These are phyloP conservation scores for Euproctis similis DNA, from an alignment of 2,888 invertebrate species.

Conservation along the genomic window DNA sequence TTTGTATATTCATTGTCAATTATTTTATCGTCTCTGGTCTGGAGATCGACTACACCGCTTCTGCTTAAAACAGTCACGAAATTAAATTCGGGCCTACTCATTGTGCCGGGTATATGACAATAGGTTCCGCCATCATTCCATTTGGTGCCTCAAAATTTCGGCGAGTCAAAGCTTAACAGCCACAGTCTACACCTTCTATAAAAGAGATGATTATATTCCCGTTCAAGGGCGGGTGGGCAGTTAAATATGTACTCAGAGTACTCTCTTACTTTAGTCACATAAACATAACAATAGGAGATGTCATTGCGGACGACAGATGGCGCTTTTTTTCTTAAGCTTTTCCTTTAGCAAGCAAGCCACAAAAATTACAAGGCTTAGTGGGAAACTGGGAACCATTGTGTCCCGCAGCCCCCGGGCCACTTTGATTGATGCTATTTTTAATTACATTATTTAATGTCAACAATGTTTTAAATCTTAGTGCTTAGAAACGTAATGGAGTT, in stretches of 20 bases:
- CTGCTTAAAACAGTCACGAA: too few species aligned
- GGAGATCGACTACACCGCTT: too few species aligned
- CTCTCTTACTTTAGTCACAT: constrained; percentile 7
- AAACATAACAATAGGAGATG: constrained; percentile 11
- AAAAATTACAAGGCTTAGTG: constrained; percentile 38
- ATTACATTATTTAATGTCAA: constrained; percentile 59
- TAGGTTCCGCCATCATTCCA: too few species aligned
- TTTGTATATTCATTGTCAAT: too few species aligned
- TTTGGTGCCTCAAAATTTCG: too few species aligned
- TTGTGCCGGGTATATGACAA: too few species aligned
- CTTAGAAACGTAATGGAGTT: constrained; percentile 36
- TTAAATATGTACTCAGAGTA: neutral
- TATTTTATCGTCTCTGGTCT: too few species aligned
- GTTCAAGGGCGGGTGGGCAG: too few species aligned
- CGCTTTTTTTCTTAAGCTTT: constrained; percentile 21
- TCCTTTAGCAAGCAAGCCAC: constrained; percentile 16
- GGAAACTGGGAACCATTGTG: constrained; percentile 42
- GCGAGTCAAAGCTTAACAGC: too few species aligned
- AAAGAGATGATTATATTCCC: too few species aligned
- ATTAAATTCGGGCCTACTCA: too few species aligned
- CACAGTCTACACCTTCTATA: too few species aligned
- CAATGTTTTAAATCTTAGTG: constrained; percentile 50
- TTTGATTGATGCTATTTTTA: constrained; percentile 60
- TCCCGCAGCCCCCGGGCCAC: constrained; percentile 18
- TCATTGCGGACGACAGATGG: constrained; percentile 5